phyloP scores from a whole-genome alignment of 2,113 vertebrate species.

The Peromyscus leucopus region DNA sequence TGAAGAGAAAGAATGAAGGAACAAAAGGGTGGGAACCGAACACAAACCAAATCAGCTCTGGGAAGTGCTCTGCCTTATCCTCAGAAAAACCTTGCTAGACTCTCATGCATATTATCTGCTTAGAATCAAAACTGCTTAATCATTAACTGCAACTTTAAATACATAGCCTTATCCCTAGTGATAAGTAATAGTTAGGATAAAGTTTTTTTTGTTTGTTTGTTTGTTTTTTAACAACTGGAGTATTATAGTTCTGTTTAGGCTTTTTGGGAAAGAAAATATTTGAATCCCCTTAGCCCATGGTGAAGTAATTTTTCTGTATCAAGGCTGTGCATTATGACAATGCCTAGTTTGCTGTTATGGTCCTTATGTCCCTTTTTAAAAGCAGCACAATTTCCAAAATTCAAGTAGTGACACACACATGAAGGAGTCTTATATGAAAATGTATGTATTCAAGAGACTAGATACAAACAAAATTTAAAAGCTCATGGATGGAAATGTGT shows the following conservation, averaged over 20 bases:
- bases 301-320: not conserved
- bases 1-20: slow-evolving; percentile 55
- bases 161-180: not conserved
- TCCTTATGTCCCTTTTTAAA: not conserved
- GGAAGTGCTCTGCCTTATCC: not conserved
- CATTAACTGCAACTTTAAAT: not conserved
- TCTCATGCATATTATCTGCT: not conserved
- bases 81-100: slow-evolving; percentile 4
- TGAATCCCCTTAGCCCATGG: not conserved
- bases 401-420: not conserved
- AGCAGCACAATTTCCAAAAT: not conserved
- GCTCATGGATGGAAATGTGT: not conserved
- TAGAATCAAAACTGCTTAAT: not conserved
- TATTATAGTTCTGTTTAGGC: slow-evolving; percentile 39
- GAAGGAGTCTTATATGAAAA: not conserved
- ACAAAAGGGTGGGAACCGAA: slow-evolving; percentile 46
- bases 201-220: not conserved
- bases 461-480: not conserved
- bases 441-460: not conserved
- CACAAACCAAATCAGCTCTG: not conserved
- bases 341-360: not conserved
- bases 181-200: slow-evolving; percentile 20
- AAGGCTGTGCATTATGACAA: not conserved
- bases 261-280: not conserved
- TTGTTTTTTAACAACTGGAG: not conserved